These are phyloP conservation scores for Hylaeus anthracinus DNA, from an alignment of 1,140 invertebrate genomes.

Conservation along the genomic window DNA sequence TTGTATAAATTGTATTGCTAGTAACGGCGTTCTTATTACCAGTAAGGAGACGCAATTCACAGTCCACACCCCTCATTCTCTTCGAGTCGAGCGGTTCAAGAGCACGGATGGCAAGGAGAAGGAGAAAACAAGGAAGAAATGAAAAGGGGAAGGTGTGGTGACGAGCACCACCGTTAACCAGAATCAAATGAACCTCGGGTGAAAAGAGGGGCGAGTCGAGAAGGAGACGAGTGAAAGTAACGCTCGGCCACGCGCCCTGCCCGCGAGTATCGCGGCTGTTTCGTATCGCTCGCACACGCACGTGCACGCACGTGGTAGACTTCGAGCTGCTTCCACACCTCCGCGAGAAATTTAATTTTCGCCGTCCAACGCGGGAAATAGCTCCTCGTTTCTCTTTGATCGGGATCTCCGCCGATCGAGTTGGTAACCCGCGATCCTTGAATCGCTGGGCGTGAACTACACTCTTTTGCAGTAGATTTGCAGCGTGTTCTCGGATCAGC, in stretches of 20 bases:
- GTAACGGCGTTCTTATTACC: too few relatives aligned
- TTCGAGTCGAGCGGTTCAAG: neutral
- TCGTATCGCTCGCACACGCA: conserved; percentile 18
- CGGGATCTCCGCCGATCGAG: too few relatives aligned
- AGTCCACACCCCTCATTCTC: neutral
- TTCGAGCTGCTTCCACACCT: neutral
- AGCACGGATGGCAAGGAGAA: neutral
- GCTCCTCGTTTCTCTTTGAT: too few relatives aligned
- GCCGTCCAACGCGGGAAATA: too few relatives aligned
- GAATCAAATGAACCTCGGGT: neutral
- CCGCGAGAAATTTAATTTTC: neutral
- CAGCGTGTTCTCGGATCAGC: too few relatives aligned
- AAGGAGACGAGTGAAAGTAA: conserved; percentile 70
- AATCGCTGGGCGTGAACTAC: too few relatives aligned
- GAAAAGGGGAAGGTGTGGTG: conserved; percentile 26
- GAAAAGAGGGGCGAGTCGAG: conserved; percentile 44
- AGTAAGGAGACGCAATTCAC: neutral
- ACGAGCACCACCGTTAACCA: conserved; percentile 9
- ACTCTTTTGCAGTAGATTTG: too few relatives aligned
- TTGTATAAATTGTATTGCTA: too few relatives aligned
- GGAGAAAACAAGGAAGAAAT: conserved; percentile 3
- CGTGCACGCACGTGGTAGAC: conserved; percentile 27
- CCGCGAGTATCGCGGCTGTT: conserved; percentile 64
- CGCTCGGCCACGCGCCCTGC: conserved; percentile 40
- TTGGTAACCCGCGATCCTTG: too few relatives aligned